Conservation (phyloP, 30 jellyfish, hydroid and myxozoan genomes). For the Rhopilema esculentum region DNA sequence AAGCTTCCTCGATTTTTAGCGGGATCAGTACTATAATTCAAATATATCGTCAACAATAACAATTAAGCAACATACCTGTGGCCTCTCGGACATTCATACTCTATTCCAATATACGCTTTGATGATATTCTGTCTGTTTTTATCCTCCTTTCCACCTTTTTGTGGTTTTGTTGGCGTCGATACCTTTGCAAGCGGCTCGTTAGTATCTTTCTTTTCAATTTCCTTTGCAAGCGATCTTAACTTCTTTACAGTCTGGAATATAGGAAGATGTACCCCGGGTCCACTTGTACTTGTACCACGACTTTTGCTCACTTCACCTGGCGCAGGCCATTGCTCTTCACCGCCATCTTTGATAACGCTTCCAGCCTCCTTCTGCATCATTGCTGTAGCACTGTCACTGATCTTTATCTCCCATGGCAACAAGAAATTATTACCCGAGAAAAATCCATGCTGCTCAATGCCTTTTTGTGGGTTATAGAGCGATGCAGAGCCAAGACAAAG, state of each 20-base stretch:
- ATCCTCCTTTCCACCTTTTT: conserved; percentile 60
- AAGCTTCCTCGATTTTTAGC: too few species aligned
- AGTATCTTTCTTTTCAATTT: conserved; percentile 37
- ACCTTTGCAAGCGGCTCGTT: conserved; percentile 30
- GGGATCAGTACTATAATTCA: too few species aligned
- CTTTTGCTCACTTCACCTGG: conserved; percentile 91
- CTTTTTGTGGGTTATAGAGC: conserved; percentile 82
- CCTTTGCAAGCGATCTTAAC: conserved; percentile 69
- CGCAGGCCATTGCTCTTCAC: conserved; percentile 98
- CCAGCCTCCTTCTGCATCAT: conserved; percentile 44
- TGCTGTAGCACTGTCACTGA: conserved; percentile 54
- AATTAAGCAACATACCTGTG: conserved; percentile 92
- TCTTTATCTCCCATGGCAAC: conserved; percentile 92
- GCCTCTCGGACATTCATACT: conserved; percentile 97
- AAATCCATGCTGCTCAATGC: conserved; percentile 96
- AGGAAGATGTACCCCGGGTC: conserved; percentile 78
- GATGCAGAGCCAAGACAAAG: conserved; percentile 94
- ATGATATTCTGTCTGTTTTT: conserved; percentile 21
- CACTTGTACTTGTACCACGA: conserved; percentile 32
- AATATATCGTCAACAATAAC: too few species aligned
- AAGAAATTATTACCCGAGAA: conserved; percentile 93
- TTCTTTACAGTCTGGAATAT: conserved; percentile 72
- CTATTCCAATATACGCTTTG: conserved; percentile 89
- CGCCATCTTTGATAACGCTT: conserved; percentile 50
- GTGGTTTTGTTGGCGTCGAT: conserved; percentile 63